Conservation (phyloP, 2,797 vertebrate species). For the Toxotes lorentzi region DNA sequence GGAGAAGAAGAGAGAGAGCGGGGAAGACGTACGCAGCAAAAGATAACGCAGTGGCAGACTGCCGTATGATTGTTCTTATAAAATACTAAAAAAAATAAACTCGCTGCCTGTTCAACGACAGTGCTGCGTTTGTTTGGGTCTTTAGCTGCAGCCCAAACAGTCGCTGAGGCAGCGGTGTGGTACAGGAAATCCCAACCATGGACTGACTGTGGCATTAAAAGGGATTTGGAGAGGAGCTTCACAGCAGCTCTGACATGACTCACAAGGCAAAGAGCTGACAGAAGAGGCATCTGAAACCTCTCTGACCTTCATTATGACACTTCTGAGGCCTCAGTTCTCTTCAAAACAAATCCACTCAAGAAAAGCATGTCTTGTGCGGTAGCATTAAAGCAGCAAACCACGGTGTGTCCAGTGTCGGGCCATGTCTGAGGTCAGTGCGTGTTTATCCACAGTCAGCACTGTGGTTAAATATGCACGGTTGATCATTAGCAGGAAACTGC, state of each 20-base stretch:
- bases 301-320: conserved; percentile 11
- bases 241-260: neutral
- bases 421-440: conserved; percentile 21
- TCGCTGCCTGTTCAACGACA: too few relatives aligned
- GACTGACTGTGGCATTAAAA: conserved; percentile 22
- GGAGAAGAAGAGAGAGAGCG: too few relatives aligned
- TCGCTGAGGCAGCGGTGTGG: neutral
- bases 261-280: conserved; percentile 11
- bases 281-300: conserved; percentile 18
- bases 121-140: too few relatives aligned
- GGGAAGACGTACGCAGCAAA: too few relatives aligned
- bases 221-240: neutral
- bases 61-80: too few relatives aligned
- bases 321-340: neutral
- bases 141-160: neutral
- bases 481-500: neutral
- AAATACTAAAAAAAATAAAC: too few relatives aligned
- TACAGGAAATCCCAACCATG: conserved; percentile 10
- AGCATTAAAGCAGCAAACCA: conserved; percentile 31
- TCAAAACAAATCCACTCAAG: neutral
- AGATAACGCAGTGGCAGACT: too few relatives aligned
- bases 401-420: neutral
- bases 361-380: neutral
- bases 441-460: conserved; percentile 42
- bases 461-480: neutral